Evolutionary conservation across 2,113 vertebrate genomes (phyloP).

Genomic region (Paramormyrops kingsleyae): DNA sequence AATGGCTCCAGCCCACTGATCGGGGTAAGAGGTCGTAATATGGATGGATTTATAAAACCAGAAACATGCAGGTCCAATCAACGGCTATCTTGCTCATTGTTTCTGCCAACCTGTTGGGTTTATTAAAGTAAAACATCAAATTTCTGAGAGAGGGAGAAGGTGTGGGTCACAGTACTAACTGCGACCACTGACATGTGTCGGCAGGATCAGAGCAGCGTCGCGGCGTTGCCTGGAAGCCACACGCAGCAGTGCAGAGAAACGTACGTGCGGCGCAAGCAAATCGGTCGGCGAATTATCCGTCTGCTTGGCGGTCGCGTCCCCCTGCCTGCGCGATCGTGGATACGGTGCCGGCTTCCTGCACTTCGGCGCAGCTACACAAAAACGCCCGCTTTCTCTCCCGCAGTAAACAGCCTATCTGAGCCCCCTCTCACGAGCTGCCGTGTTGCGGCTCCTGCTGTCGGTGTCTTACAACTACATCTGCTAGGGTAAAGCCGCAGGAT

Average conservation of each 20-base stretch:
- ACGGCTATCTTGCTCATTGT: background rate
- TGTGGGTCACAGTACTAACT: background rate
- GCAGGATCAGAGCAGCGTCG: background rate
- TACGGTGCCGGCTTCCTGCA: background rate
- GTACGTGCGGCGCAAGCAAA: background rate
- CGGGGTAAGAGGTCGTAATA: background rate
- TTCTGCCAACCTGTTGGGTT: background rate
- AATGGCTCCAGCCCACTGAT: background rate
- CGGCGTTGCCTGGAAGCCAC: background rate
- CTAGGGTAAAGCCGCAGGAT: background rate
- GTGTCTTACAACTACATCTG: background rate
- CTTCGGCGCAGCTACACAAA: background rate
- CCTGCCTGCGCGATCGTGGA: background rate
- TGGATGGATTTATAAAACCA: background rate
- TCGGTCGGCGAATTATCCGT: background rate
- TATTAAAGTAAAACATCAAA: background rate
- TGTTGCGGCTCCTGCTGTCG: background rate
- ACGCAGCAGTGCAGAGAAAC: background rate
- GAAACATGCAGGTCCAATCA: background rate
- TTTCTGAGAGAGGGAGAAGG: background rate
- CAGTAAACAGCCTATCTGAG: background rate
- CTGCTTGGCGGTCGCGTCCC: background rate
- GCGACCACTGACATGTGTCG: background rate
- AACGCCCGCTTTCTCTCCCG: background rate
- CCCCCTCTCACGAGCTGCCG: background rate